Evolutionary conservation across 2,797 vertebrate species (phyloP).

Genomic region (Cheracebus regulus): DNA sequence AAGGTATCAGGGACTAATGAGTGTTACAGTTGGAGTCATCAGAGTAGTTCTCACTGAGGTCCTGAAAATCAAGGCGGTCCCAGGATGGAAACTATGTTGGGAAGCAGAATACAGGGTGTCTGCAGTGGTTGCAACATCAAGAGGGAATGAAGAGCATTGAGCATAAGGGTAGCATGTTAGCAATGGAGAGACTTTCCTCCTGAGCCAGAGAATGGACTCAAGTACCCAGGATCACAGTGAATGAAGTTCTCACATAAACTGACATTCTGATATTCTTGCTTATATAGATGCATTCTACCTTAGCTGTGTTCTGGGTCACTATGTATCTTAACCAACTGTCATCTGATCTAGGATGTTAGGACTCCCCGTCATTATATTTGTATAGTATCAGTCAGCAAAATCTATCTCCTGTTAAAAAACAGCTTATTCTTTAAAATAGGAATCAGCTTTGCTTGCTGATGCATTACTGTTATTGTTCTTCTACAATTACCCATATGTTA

Average conservation of each 20-base stretch:
- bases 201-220: not conserved
- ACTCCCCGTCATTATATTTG: constrained; percentile 39
- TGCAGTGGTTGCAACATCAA: not conserved
- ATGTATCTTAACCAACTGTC: not conserved
- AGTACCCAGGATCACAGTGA: not conserved
- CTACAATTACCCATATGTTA: constrained; percentile 83
- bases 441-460: constrained; percentile 70
- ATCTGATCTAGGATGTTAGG: constrained; percentile 6
- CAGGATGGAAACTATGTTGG: not conserved
- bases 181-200: not conserved
- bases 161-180: not conserved
- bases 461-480: constrained; percentile 71
- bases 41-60: not conserved
- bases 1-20: not conserved
- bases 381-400: constrained; percentile 59
- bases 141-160: not conserved
- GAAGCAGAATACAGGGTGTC: not conserved
- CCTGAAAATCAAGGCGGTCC: not conserved
- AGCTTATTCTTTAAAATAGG: not conserved
- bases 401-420: constrained; percentile 50
- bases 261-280: not conserved
- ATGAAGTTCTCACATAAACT: not conserved
- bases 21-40: not conserved
- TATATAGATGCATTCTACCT: not conserved
- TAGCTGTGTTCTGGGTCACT: not conserved